Evolutionary conservation across 2,797 vertebrate species (phyloP), one percentile per base, ranked within the genome.

Genomic region (Diglossa cyanea): DNA sequence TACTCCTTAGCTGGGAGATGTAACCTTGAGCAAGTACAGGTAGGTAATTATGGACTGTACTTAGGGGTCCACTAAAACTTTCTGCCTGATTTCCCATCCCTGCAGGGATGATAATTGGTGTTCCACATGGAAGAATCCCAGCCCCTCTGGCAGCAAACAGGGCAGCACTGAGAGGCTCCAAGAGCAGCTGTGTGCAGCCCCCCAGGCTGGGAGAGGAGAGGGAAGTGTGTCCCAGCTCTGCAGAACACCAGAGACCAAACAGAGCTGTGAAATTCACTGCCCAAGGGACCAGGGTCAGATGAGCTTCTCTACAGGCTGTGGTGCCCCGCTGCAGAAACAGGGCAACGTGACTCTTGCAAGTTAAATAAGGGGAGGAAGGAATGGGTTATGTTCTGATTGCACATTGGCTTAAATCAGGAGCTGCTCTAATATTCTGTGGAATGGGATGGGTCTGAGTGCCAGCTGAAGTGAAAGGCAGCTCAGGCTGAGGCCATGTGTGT

Each of bases 51-150:
- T 10, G 68, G 39, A 75, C 68, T 30, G 50, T 70, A 85, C 61
- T 51, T 73, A 72, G 95, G 96, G 83, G 93, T 94, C 95, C 2
- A 0, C 75, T 93, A 61, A 88, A 90, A 67, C 76, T 73, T 93
- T 88, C 94, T 97, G 88, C 93, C 92, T 91, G 81, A 96, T 83
- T 94, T 95, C 77, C 68, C 12, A 0, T 70, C 61, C 90, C 91
- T 94, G 93, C 79, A 91, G 93, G 73, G 92, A 86, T 75, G 67
- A 33, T 94, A 96, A 97, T 88, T 96, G 90, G 76, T 80, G 84
- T 88, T 94, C 71, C 67, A 92, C 60, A 40, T 72, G 84, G 51
- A 72, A 90, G 85, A 25, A 48, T 75, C 78, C 55, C 8, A 6
- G 51, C 28, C 80, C 84, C 75, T 78, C 72, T 40, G 77, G 92